Base-by-base conservation (phyloP, 2,888 invertebrate species). In the Rhabditoides inermis region DNA sequence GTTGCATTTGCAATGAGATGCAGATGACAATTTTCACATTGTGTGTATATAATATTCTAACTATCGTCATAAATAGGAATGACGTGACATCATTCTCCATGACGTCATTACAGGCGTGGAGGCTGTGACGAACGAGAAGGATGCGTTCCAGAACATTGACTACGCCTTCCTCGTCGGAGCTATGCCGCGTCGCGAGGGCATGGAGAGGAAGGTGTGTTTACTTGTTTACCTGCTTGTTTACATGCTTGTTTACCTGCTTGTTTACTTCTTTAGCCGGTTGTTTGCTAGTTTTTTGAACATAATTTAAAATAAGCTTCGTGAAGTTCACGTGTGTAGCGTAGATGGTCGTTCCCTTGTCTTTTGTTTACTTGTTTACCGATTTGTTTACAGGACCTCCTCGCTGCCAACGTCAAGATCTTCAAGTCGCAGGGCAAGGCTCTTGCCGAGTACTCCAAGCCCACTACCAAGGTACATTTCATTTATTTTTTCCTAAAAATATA, bases 381-480 rank as follows among this genome's bases (percentile, higher is more conserved):
- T 15, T 1, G n/a, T n/a, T n/a, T n/a, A n/a, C 26, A 46, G 48
- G 98, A 99, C 77, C 83, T 99, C 36, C 83, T 98, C 3, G 86
- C 90, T 18, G 95, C 94, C 32, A 99, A 98, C 80, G 94, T 95
- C 4, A 90, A 88, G 78, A 98, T 99, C 76, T 98, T 98, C 81
- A 91, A 94, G 80, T 87, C 85, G 48, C 95, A 95, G 70, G 95
- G 98, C 15, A 85, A 88, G 77, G 92, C 95, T 4, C 79, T 98
- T 36, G 87, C 95, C 75, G 84, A 88, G 77, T 83, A 84, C 77
- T 89, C 94, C 30, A 88, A 86, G 70, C 92, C 92, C 76, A 86
- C 86, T 77, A 88, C 92, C 40, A 95, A 92, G 82, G 89, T 86
- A 56, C 22, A 6, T n/a, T 37, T 5, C 28, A 26, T 44, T 44